These are phyloP conservation scores for Elysia crispata DNA, from an alignment of 2,888 invertebrate genomes.

Conservation along the genomic window DNA sequence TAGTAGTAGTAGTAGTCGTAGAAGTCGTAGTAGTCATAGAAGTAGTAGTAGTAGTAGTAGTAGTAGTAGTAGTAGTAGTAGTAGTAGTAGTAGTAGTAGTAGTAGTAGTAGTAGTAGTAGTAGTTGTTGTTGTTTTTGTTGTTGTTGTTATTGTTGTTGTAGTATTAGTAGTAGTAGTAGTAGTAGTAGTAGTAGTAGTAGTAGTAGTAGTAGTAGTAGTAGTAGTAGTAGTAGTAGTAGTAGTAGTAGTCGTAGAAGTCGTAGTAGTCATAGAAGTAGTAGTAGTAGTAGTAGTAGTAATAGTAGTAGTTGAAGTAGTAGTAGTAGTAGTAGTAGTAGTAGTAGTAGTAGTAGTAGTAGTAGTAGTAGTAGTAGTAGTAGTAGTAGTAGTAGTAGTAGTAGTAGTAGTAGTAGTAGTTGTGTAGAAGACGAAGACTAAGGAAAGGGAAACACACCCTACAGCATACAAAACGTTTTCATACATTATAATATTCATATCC, in stretches of 20 bases:
- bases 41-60: constrained; percentile 4
- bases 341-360: constrained; percentile 21
- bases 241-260: too few relatives aligned
- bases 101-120: not conserved
- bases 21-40: too few relatives aligned
- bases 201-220: constrained; percentile 50
- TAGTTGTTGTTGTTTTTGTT: too few relatives aligned
- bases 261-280: too few relatives aligned
- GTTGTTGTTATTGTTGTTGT: too few relatives aligned
- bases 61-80: constrained; percentile 9
- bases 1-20: too few relatives aligned
- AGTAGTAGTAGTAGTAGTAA: constrained; percentile 48
- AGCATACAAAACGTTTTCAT: too few relatives aligned
- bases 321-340: constrained; percentile 49
- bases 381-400: constrained; percentile 30
- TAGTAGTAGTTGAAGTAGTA: constrained; percentile 49
- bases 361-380: constrained; percentile 38
- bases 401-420: too few relatives aligned
- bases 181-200: constrained; percentile 49
- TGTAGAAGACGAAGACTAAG: too few relatives aligned
- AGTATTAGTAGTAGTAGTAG: too few relatives aligned
- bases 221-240: constrained; percentile 49
- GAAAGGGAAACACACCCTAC: too few relatives aligned
- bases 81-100: constrained; percentile 9
- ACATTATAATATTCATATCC: too few relatives aligned